Percentiles rank a stretch among this genome's conserved stretches.
These are phyloP conservation scores for Standfussiana lucernea DNA, from an alignment of 2,888 invertebrate species.

Conservation along the genomic window DNA sequence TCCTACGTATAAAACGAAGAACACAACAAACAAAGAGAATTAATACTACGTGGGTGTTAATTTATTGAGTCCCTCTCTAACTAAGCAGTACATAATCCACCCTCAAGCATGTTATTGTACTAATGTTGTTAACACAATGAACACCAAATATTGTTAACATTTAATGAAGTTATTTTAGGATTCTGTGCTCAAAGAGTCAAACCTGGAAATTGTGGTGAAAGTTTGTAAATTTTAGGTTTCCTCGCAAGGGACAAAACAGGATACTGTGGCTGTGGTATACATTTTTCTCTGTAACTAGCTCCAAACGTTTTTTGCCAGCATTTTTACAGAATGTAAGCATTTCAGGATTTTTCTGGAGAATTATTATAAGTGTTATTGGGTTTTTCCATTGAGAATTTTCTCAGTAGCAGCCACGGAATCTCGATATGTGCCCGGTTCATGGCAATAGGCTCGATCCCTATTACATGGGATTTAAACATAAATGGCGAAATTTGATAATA, in stretches of 20 bases:
- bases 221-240: neutral
- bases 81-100: constrained; percentile 36
- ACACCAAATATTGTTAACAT: constrained; percentile 11
- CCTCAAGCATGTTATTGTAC: constrained; percentile 17
- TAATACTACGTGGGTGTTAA: constrained; percentile 33
- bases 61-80: constrained; percentile 34
- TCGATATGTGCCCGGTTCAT: too few species aligned
- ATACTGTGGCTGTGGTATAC: neutral
- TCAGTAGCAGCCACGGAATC: too few species aligned
- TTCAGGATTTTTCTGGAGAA: neutral
- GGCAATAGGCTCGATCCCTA: too few species aligned
- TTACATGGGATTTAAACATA: too few species aligned
- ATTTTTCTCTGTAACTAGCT: too few species aligned
- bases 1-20: neutral
- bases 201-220: neutral
- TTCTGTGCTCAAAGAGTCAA: neutral
- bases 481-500: too few species aligned
- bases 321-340: neutral
- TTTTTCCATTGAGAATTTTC: too few species aligned
- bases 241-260: neutral
- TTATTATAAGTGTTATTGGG: too few species aligned
- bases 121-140: constrained; percentile 23
- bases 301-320: neutral
- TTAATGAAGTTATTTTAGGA: constrained; percentile 2
- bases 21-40: constrained; percentile 18